Conservation (phyloP, 2,113 vertebrate genomes). For the Daubentonia madagascariensis region DNA sequence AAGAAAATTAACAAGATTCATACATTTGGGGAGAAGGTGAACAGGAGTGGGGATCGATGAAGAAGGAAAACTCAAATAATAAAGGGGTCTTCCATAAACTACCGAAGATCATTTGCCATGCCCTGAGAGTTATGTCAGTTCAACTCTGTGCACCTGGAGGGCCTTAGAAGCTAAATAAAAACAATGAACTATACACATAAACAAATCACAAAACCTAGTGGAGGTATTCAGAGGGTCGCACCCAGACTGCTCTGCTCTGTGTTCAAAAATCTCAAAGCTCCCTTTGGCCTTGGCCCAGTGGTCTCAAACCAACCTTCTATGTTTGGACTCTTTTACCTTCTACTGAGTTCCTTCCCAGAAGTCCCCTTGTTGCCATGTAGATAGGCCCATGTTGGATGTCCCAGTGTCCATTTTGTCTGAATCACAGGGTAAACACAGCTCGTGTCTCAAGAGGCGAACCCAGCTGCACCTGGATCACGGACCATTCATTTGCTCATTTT, state of each 20-base stretch:
- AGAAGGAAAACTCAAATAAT: background rate
- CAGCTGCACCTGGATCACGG: background rate
- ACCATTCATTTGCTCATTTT: fast-evolving
- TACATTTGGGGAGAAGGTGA: background rate
- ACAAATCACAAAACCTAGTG: background rate
- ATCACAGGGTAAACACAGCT: background rate
- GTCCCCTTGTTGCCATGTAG: background rate
- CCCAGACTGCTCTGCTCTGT: background rate
- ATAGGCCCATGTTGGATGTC: background rate
- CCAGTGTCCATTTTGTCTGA: background rate
- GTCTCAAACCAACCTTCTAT: background rate
- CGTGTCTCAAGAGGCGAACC: background rate
- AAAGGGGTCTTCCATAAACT: background rate
- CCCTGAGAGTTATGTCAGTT: background rate
- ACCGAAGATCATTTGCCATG: background rate
- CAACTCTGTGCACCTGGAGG: background rate
- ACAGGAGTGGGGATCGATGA: background rate
- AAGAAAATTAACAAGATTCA: background rate
- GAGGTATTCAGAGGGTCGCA: background rate
- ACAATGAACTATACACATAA: background rate
- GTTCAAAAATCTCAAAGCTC: background rate
- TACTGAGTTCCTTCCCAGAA: background rate
- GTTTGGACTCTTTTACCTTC: background rate
- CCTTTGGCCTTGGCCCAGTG: background rate
- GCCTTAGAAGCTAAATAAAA: background rate